Conservation (phyloP, 2,113 vertebrate genomes). For the Colossoma macropomum region DNA sequence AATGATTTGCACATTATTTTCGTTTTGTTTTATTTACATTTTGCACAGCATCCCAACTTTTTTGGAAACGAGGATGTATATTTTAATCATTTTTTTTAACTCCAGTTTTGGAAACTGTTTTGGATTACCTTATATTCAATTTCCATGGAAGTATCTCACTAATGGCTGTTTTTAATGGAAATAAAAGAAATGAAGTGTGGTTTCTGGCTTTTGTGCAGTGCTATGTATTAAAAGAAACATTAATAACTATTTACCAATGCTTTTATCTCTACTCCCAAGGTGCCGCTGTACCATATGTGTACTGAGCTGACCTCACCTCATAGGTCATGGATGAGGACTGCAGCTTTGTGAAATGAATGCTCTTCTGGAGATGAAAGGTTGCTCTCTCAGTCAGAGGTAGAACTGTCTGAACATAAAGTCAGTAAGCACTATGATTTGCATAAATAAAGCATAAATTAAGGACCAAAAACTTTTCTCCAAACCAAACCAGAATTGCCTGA, state of each 20-base stretch:
- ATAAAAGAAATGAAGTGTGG: no score
- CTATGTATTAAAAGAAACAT: neutral
- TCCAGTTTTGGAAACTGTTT: no score
- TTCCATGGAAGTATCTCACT: no score
- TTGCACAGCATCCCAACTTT: no score
- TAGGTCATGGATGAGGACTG: neutral
- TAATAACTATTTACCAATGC: neutral
- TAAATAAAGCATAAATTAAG: neutral
- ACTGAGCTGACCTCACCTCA: neutral
- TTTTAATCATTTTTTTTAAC: no score
- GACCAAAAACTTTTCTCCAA: neutral
- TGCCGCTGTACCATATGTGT: neutral
- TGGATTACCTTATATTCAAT: no score
- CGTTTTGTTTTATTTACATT: no score
- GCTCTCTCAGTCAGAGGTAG: neutral
- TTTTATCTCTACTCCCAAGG: neutral
- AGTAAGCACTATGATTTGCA: neutral
- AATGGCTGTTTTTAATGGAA: no score
- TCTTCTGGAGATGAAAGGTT: neutral
- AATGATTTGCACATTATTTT: no score
- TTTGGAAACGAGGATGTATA: no score
- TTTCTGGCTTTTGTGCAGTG: no score
- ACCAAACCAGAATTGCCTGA: no score
- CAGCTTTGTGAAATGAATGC: neutral
- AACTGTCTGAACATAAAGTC: neutral